Evolutionary conservation across 2,797 vertebrate species (phyloP), one percentile per base, ranked within the genome.

Genomic region (Chrosomus eos): DNA sequence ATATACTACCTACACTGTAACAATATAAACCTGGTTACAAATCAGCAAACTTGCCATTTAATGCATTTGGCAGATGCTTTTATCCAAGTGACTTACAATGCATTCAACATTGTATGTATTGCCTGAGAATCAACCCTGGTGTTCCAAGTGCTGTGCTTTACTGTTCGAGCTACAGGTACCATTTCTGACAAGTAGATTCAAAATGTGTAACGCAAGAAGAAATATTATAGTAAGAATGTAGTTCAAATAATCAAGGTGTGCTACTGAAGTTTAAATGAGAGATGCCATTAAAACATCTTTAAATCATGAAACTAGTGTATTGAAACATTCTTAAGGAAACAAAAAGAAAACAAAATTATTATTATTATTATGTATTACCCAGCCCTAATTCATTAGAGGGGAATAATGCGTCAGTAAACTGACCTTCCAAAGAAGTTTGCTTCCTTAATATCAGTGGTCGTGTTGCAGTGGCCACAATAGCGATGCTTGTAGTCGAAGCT

Each of bases 381-480:
- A 68, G 9, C 21, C 33, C 66, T 36, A 23, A 14, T 70, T 55
- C 10, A 75, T 31, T 7, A 6, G 9, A 33, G 31, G 31, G 1
- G 18, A 19, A 28, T 66, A 51, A 38, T 9, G 13, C 0, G 7
- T 18, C 80, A 89, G 66, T 0, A 58, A n/a, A 81, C 95, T 6
- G 90, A 99, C 98, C 98, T 99, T 92, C 98, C 98, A 51, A 99
- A 99, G 94, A 99, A 99, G 92, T 99, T 99, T 75, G 98, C 98
- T 93, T 99, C 98, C 88, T 99, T 99, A 93, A 99, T 99, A 79
- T 99, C 98, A 0, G 98, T 99, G 43, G 98, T 99, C 88, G 98
- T 99, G 93, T 99, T 99, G 91, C 98, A 99, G 94, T 99, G 98
- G 72, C 98, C 98, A 7, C 98, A 99, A 91, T 99, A 99, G 88